Evolutionary conservation across 2,888 invertebrate species (phyloP).

Genomic region (Deilephila porcellus): DNA sequence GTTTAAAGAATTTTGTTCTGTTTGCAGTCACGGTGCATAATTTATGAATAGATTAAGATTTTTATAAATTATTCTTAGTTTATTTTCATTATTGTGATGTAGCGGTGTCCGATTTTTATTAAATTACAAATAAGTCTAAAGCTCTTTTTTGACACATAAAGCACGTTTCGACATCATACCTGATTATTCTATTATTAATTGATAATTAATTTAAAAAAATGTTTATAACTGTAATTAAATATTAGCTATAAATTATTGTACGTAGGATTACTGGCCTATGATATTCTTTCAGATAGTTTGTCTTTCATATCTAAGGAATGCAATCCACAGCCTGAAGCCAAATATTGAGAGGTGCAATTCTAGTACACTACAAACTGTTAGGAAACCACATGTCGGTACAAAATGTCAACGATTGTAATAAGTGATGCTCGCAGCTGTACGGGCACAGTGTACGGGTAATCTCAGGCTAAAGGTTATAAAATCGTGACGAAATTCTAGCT

Average conservation of each 20-base stretch:
- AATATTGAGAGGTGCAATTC: not conserved
- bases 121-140: too few species aligned
- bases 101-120: too few species aligned
- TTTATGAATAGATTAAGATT: not conserved
- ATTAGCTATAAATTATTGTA: too few species aligned
- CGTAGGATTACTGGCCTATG: too few species aligned
- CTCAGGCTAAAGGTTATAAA: slow-evolving; percentile 1
- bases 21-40: not conserved
- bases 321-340: too few species aligned
- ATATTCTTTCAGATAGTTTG: too few species aligned
- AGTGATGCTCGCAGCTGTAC: not conserved
- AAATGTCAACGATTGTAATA: slow-evolving; percentile 7
- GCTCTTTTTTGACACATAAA: too few species aligned
- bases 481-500: not conserved
- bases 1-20: not conserved
- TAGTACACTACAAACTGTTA: not conserved
- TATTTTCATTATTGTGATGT: not conserved
- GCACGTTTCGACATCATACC: too few species aligned
- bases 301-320: too few species aligned
- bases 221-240: too few species aligned
- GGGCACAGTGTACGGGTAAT: slow-evolving; percentile 1
- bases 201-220: too few species aligned
- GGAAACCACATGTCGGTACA: not conserved
- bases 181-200: too few species aligned
- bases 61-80: not conserved